Conservation (phyloP, 2,888 invertebrate genomes). For the Xestia xanthographa region DNA sequence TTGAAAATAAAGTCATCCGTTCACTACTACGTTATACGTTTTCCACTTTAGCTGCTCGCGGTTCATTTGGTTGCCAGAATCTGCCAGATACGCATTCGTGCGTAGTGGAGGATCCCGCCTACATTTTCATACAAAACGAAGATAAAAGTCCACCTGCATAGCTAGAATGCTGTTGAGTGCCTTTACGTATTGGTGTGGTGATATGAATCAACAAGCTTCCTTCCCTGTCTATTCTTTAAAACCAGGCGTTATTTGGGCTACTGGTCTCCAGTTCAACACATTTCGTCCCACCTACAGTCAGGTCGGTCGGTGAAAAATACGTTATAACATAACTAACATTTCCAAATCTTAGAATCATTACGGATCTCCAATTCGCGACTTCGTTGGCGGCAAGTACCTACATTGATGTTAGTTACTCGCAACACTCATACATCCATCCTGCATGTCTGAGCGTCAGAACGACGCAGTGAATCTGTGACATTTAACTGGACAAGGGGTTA, state of each 20-base stretch:
- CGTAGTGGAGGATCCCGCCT: not conserved
- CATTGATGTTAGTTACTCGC: constrained; percentile 29
- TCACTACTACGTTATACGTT: not conserved
- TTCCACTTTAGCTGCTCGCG: not conserved
- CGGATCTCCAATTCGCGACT: constrained; percentile 11
- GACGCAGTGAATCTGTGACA: constrained; percentile 6
- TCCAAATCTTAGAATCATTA: not conserved
- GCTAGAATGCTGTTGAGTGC: too few relatives aligned
- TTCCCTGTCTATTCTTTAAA: not conserved
- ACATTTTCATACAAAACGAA: not conserved
- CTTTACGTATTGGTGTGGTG: too few relatives aligned
- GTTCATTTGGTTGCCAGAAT: not conserved
- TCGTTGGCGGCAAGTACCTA: constrained; percentile 29
- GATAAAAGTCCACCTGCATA: too few relatives aligned
- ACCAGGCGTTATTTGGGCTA: not conserved
- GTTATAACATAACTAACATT: too few relatives aligned
- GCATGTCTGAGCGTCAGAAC: not conserved
- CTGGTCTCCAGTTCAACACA: not conserved
- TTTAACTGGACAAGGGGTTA: constrained; percentile 4
- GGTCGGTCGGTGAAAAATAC: too few relatives aligned
- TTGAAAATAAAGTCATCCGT: not conserved
- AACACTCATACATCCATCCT: constrained; percentile 14
- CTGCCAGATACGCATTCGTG: too few relatives aligned
- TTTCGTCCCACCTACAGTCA: too few relatives aligned
- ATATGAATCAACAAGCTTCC: not conserved